phyloP scores from a whole-genome alignment of 2,888 invertebrate genomes.

The Cantharis rufa region DNA sequence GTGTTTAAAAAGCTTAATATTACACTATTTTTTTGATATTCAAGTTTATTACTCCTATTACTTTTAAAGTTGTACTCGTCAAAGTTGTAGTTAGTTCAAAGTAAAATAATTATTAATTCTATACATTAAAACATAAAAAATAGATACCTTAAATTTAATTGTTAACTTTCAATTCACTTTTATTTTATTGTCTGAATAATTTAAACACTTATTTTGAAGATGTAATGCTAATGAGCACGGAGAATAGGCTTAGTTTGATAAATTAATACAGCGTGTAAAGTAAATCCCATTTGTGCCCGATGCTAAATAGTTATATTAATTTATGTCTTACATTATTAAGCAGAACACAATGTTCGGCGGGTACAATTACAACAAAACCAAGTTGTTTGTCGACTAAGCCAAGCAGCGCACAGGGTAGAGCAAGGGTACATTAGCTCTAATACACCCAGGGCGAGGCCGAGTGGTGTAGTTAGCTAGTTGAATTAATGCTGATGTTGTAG shows the following conservation, averaged over 20 bases:
- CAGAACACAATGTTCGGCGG: slow-evolving; percentile 52
- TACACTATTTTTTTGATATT: too few species aligned
- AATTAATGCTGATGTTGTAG: slow-evolving; percentile 57
- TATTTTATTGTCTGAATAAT: slow-evolving; percentile 20
- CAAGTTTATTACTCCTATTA: too few species aligned
- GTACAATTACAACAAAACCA: slow-evolving; percentile 55
- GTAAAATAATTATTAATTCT: too few species aligned
- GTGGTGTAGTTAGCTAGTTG: slow-evolving; percentile 53
- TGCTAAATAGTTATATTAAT: slow-evolving; percentile 55
- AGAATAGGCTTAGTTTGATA: slow-evolving; percentile 37
- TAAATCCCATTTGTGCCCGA: slow-evolving; percentile 48
- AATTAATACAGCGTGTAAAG: slow-evolving; percentile 50
- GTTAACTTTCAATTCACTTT: not conserved
- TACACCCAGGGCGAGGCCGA: slow-evolving; percentile 51
- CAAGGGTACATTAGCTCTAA: slow-evolving; percentile 51
- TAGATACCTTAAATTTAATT: not conserved
- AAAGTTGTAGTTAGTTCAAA: too few species aligned
- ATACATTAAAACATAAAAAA: not conserved
- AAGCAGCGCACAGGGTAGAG: slow-evolving; percentile 44
- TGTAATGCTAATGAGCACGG: slow-evolving; percentile 29
- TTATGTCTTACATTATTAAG: slow-evolving; percentile 56
- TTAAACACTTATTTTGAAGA: slow-evolving; percentile 28
- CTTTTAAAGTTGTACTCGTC: too few species aligned
- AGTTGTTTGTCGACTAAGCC: slow-evolving; percentile 54
- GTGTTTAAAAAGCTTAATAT: too few species aligned